A percentile compares a stretch with the other conserved stretches of the same genome.
phyloP scores from a whole-genome alignment of 2,888 invertebrate species.

The Chymomyza caudatula region DNA sequence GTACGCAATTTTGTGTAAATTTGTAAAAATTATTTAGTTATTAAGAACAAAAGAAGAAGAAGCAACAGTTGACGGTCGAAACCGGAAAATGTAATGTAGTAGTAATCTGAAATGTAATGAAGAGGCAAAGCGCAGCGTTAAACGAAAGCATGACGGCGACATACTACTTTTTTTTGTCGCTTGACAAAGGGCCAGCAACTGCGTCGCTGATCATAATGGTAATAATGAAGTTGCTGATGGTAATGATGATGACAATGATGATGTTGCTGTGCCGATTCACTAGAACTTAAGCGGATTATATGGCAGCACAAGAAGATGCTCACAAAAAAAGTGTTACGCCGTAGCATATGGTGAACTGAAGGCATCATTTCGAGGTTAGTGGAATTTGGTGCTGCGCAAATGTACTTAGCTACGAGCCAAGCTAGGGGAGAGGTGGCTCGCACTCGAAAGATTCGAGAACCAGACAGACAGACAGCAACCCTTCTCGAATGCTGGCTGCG shows the following conservation, averaged over 20 bases:
- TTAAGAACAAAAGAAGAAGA: background rate
- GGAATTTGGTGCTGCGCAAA: conserved; percentile 21
- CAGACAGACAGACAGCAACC: conserved; percentile 30
- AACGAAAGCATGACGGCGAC: conserved; percentile 44
- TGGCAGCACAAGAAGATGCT: background rate
- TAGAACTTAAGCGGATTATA: conserved; percentile 66
- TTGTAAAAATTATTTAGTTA: background rate
- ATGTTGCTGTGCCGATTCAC: conserved; percentile 66
- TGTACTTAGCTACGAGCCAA: background rate
- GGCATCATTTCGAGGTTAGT: conserved; percentile 62
- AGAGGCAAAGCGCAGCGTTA: conserved; percentile 57
- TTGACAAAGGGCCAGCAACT: background rate
- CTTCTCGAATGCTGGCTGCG: conserved; percentile 15
- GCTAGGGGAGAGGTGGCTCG: background rate
- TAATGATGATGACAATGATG: conserved; percentile 49
- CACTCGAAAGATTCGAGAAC: background rate
- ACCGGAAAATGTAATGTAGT: conserved; percentile 26
- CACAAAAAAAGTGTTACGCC: conserved; percentile 58
- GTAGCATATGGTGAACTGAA: conserved; percentile 10
- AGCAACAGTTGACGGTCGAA: background rate
- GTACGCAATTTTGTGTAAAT: background rate
- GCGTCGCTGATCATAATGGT: conserved; percentile 10
- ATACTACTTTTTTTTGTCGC: conserved; percentile 9
- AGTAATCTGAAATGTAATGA: background rate
- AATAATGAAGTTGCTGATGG: conserved; percentile 38